phyloP scores from a whole-genome alignment of 2,797 vertebrate genomes.

The Microctenopoma steveboyesi region DNA sequence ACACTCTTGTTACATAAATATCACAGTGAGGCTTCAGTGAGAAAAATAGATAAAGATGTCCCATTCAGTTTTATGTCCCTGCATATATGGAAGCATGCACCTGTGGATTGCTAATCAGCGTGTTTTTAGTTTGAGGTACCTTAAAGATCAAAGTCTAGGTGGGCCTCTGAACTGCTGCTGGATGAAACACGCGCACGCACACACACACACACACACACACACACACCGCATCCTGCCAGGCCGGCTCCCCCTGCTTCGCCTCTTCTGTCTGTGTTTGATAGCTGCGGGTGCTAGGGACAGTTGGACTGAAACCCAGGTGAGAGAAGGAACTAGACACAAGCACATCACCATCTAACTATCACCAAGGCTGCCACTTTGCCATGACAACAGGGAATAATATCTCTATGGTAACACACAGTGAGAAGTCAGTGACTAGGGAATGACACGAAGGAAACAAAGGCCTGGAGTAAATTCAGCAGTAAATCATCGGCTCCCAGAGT shows the following conservation, averaged over 20 bases:
- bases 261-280: conserved; percentile 19
- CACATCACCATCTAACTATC: conserved; percentile 35
- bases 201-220: conserved; percentile 8
- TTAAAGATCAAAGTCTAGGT: conserved; percentile 67
- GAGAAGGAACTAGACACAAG: conserved; percentile 41
- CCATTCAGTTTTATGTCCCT: conserved; percentile 34
- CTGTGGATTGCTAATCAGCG: conserved; percentile 64
- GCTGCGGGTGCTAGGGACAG: conserved; percentile 45
- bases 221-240: conserved; percentile 1
- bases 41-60: conserved; percentile 44
- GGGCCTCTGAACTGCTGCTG: conserved; percentile 53
- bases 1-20: conserved; percentile 38
- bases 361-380: conserved; percentile 51
- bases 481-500: not conserved
- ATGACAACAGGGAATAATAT: conserved; percentile 64
- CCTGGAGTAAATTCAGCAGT: conserved; percentile 7
- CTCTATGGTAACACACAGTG: conserved; percentile 60
- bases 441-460: conserved; percentile 55
- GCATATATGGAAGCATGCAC: conserved; percentile 32
- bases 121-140: conserved; percentile 40
- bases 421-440: conserved; percentile 42
- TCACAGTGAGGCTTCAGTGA: conserved; percentile 37
- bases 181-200: conserved; percentile 30
- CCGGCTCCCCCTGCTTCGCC: conserved; percentile 16
- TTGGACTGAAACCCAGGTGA: conserved; percentile 53